phyloP scores from a whole-genome alignment of 2,113 vertebrate species.

The Dryoscopus gambensis region DNA sequence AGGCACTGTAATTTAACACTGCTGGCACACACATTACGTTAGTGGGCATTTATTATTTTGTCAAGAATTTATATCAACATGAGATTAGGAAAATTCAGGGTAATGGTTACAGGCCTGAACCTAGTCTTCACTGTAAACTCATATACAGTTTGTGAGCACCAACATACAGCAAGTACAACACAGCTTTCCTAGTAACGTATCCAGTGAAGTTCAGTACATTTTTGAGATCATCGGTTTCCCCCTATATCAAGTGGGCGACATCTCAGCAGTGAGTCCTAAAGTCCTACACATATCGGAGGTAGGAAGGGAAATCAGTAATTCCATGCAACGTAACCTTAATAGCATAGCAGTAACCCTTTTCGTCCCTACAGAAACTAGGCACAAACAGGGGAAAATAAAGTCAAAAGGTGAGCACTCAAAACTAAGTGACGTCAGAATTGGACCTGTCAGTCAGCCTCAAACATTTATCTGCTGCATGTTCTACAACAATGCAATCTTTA shows the following conservation, averaged over 20 bases:
- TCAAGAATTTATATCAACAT: neutral
- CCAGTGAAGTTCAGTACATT: neutral
- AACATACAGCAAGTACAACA: neutral
- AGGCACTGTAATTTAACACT: neutral
- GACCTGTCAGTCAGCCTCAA: neutral
- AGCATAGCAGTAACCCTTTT: neutral
- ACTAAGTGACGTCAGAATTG: neutral
- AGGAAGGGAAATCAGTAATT: neutral
- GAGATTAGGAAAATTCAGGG: neutral
- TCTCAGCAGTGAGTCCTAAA: neutral
- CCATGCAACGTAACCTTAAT: neutral
- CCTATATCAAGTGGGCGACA: rapidly evolving
- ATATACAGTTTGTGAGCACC: neutral
- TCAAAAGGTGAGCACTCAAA: neutral
- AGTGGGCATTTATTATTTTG: neutral
- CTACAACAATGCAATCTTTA: neutral
- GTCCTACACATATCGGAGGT: neutral
- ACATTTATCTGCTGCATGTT: neutral
- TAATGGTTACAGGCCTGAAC: neutral
- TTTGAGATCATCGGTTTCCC: neutral
- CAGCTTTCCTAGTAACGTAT: neutral
- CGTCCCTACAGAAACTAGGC: neutral
- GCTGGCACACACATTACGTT: neutral
- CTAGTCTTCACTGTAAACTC: neutral
- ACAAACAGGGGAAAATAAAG: neutral